Base-by-base conservation (phyloP, 2,113 vertebrate genomes). In the Ellobius talpinus region DNA sequence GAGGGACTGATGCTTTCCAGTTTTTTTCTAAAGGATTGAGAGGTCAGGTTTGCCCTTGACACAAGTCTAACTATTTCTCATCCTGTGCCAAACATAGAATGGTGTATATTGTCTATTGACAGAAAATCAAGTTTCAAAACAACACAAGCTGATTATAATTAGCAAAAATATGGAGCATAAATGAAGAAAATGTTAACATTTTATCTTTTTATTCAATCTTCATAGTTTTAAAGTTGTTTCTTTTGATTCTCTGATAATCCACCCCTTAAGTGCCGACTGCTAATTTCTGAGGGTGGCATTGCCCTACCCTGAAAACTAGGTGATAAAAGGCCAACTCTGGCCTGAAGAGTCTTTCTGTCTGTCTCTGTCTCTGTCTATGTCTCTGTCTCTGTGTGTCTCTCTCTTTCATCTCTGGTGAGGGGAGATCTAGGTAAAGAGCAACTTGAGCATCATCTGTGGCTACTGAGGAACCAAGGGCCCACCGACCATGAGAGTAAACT, bases 51-150 rank as follows among this genome's bases (percentile, higher is more conserved):
- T 61, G 23, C 24, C 1, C 2, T 33, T 16, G 16, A 24, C 21
- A 7, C 29, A 29, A 31, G 10, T 61, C 82, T 42, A 79, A 79
- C 31, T 81, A 31, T 17, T 85, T 63, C 12, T 39, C 23, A 19
- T 73, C 19, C 58, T 19, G 8, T 66, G 89, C 55, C 19, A 36
- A 50, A 23, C 12, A 52, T 9, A 16, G 85, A 55, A 17, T 5
- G 19, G 9, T 42, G 16, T 24, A 10, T 17, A 45, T 17, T 52
- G 16, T 61, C 50, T 82, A 50, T 5, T 70, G 24, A n/a, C 0
- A 70, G 76, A 73, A 90, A 87, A 88, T 14, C 36, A 81, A 87
- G n/a, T 90, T 52, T 63, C 9, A 87, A 77, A 68, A 74, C 21
- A 77, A 33, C 74, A 95, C 17, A 47, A 17, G 24, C 65, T 63